Percentiles rank a stretch among this genome's conserved stretches.
phyloP scores from a whole-genome alignment of 2,888 invertebrate genomes.

The Phyllotreta cruciferae region DNA sequence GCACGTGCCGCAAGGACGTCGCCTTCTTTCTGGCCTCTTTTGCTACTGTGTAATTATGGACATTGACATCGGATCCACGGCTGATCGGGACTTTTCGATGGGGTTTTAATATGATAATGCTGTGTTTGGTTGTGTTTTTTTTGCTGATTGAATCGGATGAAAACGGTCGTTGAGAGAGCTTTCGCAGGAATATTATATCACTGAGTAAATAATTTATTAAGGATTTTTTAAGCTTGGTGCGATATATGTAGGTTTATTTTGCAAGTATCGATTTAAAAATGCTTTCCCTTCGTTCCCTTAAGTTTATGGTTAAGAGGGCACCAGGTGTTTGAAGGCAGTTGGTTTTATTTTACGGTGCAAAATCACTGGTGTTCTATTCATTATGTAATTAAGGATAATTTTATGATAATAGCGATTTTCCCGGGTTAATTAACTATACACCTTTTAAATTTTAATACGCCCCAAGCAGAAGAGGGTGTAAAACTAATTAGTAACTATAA shows the following conservation, averaged over 20 bases:
- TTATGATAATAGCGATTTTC: too few species aligned
- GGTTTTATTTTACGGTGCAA: constrained; percentile 16
- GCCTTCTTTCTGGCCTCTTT: constrained; percentile 33
- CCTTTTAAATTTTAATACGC: too few species aligned
- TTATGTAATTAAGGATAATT: constrained; percentile 3
- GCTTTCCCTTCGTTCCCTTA: not conserved
- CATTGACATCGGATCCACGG: constrained; percentile 41
- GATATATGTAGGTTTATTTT: not conserved
- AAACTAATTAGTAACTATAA: too few species aligned
- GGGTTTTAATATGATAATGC: constrained; percentile 44
- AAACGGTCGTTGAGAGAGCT: constrained; percentile 30
- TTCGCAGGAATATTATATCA: constrained; percentile 38
- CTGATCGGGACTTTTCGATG: constrained; percentile 37
- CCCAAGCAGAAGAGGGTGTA: not conserved
- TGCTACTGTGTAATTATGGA: constrained; percentile 41
- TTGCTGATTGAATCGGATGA: constrained; percentile 22
- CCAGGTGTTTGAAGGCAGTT: constrained; percentile 23
- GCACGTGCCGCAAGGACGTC: constrained; percentile 47
- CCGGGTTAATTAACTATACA: too few species aligned
- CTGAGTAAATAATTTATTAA: constrained; percentile 16
- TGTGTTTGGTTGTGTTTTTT: constrained; percentile 33
- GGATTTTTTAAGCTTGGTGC: not conserved
- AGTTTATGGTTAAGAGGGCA: constrained; percentile 2
- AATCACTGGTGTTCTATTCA: constrained; percentile 22
- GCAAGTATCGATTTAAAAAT: not conserved